Evolutionary conservation across 1,140 invertebrate genomes (phyloP).

Genomic region (Sinella curviseta): DNA sequence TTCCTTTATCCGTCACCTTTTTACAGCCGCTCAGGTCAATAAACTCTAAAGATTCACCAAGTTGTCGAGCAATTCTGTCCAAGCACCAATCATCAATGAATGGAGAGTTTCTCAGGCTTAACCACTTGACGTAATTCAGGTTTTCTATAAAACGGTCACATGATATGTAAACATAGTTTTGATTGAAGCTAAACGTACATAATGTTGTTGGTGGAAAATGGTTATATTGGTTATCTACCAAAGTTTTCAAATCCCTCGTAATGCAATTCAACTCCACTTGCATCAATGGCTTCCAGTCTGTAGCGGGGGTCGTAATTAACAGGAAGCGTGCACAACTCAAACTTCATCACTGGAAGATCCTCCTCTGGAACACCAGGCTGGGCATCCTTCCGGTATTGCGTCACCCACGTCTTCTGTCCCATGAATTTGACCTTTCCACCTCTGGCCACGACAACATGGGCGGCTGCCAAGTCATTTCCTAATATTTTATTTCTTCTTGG

Average conservation of each 20-base stretch:
- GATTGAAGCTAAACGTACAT: no score
- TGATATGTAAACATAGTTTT: not conserved
- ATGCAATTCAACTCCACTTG: conserved; percentile 61
- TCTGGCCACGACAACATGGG: conserved; percentile 69
- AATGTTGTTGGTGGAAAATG: conserved; percentile 41
- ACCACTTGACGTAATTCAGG: conserved; percentile 64
- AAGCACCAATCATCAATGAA: conserved; percentile 76
- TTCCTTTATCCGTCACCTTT: conserved; percentile 64
- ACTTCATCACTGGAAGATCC: conserved; percentile 60
- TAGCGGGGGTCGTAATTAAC: conserved; percentile 58
- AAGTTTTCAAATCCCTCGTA: conserved; percentile 75
- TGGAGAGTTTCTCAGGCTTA: conserved; percentile 65
- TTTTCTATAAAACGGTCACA: conserved; percentile 52
- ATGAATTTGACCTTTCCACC: conserved; percentile 70
- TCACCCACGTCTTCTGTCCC: conserved; percentile 57
- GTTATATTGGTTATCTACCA: no score
- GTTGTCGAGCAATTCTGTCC: conserved; percentile 64
- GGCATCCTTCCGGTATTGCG: conserved; percentile 51
- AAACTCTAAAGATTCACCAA: conserved; percentile 64
- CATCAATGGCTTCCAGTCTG: conserved; percentile 69
- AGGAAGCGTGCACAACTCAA: conserved; percentile 38
- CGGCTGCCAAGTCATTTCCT: conserved; percentile 71
- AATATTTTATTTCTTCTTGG: conserved; percentile 55
- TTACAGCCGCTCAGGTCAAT: conserved; percentile 72
- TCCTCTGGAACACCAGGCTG: conserved; percentile 50